Percentiles rank a stretch among this genome's conserved stretches.
Evolutionary conservation across 2,797 vertebrate genomes (phyloP).

Genomic region (Myiotriccus ornatus): DNA sequence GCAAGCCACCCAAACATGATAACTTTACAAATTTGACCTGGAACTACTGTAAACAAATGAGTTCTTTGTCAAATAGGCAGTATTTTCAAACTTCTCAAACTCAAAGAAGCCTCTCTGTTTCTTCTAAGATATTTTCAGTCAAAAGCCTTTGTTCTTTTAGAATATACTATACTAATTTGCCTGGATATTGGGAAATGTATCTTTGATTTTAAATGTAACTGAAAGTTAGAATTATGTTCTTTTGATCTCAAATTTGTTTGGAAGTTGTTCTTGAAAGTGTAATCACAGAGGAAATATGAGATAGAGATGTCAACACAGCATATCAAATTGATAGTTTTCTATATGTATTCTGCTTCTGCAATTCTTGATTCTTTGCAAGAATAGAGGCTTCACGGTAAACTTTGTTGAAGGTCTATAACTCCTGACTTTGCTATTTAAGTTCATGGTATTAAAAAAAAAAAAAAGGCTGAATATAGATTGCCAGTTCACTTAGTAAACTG

Average conservation of each 20-base stretch:
- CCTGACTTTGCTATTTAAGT: neutral
- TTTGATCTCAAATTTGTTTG: neutral
- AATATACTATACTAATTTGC: neutral
- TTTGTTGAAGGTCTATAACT: neutral
- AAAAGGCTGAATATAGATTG: neutral
- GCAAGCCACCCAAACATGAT: neutral
- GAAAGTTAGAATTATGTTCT: neutral
- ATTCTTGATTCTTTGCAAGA: neutral
- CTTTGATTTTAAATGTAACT: neutral
- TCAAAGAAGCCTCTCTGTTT: neutral
- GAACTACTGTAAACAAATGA: neutral
- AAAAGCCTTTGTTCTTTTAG: neutral
- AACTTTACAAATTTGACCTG: neutral
- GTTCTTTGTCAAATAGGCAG: neutral
- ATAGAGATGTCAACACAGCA: neutral
- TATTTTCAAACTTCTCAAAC: neutral
- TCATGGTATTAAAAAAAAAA: neutral
- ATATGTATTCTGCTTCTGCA: neutral
- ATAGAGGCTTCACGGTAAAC: neutral
- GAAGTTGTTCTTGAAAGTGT: neutral
- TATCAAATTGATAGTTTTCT: neutral
- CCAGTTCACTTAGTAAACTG: neutral
- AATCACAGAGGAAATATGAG: neutral
- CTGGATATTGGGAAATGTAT: neutral
- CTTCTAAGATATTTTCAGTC: neutral